A percentile compares a stretch with the other conserved stretches of the same genome.
These are phyloP conservation scores for Nezara viridula DNA, from an alignment of 2,888 invertebrate species.

Conservation along the genomic window DNA sequence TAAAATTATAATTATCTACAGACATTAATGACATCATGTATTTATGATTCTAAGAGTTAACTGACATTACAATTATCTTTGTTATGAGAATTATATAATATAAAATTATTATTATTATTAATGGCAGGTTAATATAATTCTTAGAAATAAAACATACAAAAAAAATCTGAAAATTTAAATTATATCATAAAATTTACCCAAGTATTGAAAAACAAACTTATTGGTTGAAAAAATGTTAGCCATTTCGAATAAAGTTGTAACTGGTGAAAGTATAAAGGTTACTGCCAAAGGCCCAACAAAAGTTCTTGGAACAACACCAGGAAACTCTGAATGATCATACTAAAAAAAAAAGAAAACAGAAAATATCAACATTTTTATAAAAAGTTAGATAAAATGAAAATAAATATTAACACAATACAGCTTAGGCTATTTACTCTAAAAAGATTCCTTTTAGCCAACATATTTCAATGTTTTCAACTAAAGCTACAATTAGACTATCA, in stretches of 20 bases:
- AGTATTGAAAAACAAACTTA: conserved; percentile 91
- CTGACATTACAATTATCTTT: no score
- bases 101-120: no score
- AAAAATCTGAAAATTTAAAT: background rate
- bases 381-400: background rate
- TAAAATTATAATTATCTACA: no score
- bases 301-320: conserved; percentile 96
- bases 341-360: conserved; percentile 68
- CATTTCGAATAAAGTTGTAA: conserved; percentile 78
- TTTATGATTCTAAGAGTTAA: no score
- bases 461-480: background rate
- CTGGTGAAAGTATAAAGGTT: conserved; percentile 83
- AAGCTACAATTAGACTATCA: background rate
- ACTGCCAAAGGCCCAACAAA: conserved; percentile 93
- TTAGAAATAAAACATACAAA: no score
- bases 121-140: no score
- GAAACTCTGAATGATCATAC: conserved; percentile 98
- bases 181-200: conserved; percentile 76
- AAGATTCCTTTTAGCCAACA: background rate
- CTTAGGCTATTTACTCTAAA: background rate
- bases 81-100: no score
- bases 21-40: no score
- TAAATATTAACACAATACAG: background rate
- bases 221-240: conserved; percentile 74
- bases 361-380: background rate